phyloP scores from a whole-genome alignment of 2,113 vertebrate genomes.

The Fregetta grallaria region DNA sequence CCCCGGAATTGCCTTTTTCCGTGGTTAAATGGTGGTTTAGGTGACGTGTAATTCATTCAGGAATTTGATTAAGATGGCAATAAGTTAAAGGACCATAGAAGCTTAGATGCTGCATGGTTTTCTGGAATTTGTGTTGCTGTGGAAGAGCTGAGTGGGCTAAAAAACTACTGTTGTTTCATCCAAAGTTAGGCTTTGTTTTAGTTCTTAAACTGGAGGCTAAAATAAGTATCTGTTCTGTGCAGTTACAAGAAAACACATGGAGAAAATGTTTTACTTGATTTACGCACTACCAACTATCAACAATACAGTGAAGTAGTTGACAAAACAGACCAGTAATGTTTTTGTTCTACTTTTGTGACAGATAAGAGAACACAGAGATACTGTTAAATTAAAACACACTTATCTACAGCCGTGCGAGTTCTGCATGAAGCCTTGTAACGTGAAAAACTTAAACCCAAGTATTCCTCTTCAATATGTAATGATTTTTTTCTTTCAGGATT shows the following conservation, averaged over 20 bases:
- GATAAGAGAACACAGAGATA: too few species aligned
- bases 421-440: not conserved
- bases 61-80: not conserved
- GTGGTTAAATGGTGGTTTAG: not conserved
- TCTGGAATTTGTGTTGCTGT: not conserved
- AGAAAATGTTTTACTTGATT: rapidly evolving
- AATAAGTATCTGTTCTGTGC: not conserved
- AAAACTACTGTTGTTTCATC: not conserved
- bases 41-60: not conserved
- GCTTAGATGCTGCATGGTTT: not conserved
- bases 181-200: not conserved
- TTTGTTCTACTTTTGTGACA: not conserved
- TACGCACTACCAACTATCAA: too few species aligned
- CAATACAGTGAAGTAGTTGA: not conserved
- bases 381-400: not conserved
- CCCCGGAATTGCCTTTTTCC: rapidly evolving
- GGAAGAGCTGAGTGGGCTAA: not conserved
- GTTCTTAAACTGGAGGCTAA: not conserved
- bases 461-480: not conserved
- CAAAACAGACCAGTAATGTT: not conserved
- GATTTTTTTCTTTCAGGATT: conserved; percentile 31
- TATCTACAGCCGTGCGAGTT: not conserved
- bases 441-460: not conserved
- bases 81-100: rapidly evolving
- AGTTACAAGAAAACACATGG: not conserved